A percentile compares a stretch with the other conserved stretches of the same genome.
Conservation (phyloP, 2,113 vertebrate species). For the Lutjanus erythropterus region DNA sequence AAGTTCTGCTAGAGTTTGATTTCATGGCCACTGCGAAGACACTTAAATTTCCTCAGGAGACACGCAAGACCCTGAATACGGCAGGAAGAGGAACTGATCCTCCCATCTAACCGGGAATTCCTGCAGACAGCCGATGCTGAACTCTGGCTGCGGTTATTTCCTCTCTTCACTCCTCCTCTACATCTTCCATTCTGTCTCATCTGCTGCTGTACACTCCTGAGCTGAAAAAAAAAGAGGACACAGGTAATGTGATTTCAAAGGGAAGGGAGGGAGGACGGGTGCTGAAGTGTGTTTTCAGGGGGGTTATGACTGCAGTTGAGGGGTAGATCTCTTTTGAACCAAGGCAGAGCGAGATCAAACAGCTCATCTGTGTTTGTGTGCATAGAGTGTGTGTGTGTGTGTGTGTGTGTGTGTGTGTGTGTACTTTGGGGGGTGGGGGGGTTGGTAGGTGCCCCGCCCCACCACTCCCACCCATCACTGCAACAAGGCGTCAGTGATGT, state of each 20-base stretch:
- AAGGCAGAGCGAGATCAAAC: constrained; percentile 67
- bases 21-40: constrained; percentile 23
- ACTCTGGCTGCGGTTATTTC: constrained; percentile 34
- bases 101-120: constrained; percentile 29
- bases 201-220: constrained; percentile 29
- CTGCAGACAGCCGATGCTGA: constrained; percentile 36
- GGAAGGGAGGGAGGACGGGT: constrained; percentile 24
- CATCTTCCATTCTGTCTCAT: constrained; percentile 72
- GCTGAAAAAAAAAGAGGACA: constrained; percentile 61
- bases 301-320: constrained; percentile 27
- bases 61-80: constrained; percentile 1
- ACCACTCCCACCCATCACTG: constrained; percentile 56
- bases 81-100: constrained; percentile 29
- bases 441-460: constrained; percentile 29
- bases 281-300: constrained; percentile 43
- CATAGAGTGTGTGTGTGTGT: constrained; percentile 33
- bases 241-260: constrained; percentile 75
- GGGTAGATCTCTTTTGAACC: constrained; percentile 49
- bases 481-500: constrained; percentile 42
- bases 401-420: constrained; percentile 38
- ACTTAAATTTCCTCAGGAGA: constrained; percentile 24
- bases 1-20: background rate
- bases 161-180: constrained; percentile 35
- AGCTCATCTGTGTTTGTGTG: constrained; percentile 30
- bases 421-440: background rate